Conservation (phyloP, 2,113 vertebrate genomes). For the Rhinoptilus africanus region DNA sequence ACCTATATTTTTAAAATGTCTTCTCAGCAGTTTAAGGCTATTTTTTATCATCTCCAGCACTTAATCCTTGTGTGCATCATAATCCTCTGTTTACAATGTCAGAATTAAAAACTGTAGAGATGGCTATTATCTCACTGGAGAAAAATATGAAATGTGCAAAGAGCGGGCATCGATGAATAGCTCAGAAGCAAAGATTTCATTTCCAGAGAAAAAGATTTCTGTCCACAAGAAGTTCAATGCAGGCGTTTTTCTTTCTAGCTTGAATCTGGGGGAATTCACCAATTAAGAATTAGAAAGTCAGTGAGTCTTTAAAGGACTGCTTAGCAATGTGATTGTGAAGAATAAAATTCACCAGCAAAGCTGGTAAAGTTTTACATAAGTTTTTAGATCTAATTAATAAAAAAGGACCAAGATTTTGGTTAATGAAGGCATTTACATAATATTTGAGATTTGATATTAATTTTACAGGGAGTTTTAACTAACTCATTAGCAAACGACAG, state of each 20-base stretch:
- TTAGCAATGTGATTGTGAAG: background rate
- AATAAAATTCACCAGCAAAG: background rate
- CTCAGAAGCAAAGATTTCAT: background rate
- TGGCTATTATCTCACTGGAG: background rate
- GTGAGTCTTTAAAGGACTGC: background rate
- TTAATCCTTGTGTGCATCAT: background rate
- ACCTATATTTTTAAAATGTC: background rate
- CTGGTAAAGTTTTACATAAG: background rate
- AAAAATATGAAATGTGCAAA: background rate
- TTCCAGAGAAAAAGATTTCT: background rate
- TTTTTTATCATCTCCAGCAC: background rate
- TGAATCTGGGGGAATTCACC: background rate
- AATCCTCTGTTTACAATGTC: background rate
- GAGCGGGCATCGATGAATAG: background rate
- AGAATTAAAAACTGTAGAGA: background rate
- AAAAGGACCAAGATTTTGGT: background rate
- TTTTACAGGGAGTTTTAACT: slow-evolving; percentile 9
- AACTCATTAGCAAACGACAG: background rate
- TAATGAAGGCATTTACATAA: slow-evolving; percentile 8
- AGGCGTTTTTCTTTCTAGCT: background rate
- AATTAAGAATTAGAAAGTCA: background rate
- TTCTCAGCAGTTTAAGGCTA: background rate
- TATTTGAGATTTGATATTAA: background rate
- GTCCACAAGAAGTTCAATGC: background rate
- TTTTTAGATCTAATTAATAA: slow-evolving; percentile 5